Conservation (phyloP, 1,140 invertebrate species). For the Ephestia elutella region DNA sequence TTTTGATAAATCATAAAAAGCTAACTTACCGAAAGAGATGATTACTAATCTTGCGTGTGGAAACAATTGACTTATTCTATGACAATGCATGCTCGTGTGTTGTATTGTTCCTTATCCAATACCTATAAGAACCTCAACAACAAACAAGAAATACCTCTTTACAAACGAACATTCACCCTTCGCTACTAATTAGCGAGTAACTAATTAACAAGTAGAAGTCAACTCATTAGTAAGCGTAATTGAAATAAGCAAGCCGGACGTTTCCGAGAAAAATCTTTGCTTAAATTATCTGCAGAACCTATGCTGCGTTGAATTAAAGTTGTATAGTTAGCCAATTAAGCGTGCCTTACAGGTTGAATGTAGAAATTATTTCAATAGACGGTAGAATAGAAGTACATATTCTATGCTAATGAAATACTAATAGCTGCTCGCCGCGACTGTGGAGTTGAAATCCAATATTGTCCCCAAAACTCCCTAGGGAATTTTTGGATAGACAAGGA, state of each 20-base stretch:
- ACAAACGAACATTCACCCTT: slow-evolving; percentile 39
- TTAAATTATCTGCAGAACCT: slow-evolving; percentile 30
- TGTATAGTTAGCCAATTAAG: neutral
- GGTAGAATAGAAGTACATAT: too few relatives aligned
- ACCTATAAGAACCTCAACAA: neutral
- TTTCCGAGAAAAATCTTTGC: slow-evolving; percentile 47
- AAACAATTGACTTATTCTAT: too few relatives aligned
- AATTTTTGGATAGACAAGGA: too few relatives aligned
- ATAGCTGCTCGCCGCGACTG: too few relatives aligned
- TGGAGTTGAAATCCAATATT: too few relatives aligned
- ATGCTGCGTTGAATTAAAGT: slow-evolving; percentile 1
- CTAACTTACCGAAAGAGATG: too few relatives aligned
- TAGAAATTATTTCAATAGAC: neutral
- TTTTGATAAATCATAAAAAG: too few relatives aligned
- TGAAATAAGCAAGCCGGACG: slow-evolving; percentile 48
- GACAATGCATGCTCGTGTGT: too few relatives aligned
- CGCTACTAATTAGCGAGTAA: slow-evolving; percentile 59
- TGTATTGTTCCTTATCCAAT: too few relatives aligned
- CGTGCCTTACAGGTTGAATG: neutral
- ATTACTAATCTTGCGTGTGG: too few relatives aligned
- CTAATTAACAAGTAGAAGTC: slow-evolving; percentile 58
- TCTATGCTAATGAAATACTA: too few relatives aligned
- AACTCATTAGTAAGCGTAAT: slow-evolving; percentile 62
- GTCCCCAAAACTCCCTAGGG: too few relatives aligned
- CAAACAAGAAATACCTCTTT: slow-evolving; percentile 39